Evolutionary conservation across 2,797 vertebrate genomes (phyloP).

Genomic region (Triplophysa bombifrons): DNA sequence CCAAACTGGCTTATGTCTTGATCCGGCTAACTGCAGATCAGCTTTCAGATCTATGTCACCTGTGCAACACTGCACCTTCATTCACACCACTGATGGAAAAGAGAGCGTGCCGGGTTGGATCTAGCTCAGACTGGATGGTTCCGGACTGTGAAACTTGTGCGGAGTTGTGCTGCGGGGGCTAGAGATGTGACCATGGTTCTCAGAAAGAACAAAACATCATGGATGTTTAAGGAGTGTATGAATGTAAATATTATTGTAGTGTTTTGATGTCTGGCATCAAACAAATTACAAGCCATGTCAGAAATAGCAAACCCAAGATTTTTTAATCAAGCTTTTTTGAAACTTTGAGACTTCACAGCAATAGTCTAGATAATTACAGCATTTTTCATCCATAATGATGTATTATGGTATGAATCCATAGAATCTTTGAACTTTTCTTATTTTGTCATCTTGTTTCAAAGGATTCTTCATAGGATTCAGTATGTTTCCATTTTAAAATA

Average conservation of each 20-base stretch:
- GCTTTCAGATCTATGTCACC: constrained; percentile 34
- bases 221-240: neutral
- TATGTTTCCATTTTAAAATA: too few species aligned
- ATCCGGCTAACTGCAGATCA: constrained; percentile 25
- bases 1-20: constrained; percentile 11
- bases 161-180: constrained; percentile 9
- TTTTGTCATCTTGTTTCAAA: too few species aligned
- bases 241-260: too few species aligned
- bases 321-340: too few species aligned
- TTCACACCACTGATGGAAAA: neutral
- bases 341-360: too few species aligned
- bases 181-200: neutral
- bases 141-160: neutral
- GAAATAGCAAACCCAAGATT: too few species aligned
- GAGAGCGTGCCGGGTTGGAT: neutral
- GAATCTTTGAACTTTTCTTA: too few species aligned
- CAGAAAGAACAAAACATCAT: constrained; percentile 1
- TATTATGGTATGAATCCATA: too few species aligned
- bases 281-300: neutral
- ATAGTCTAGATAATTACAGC: too few species aligned
- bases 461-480: too few species aligned
- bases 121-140: neutral
- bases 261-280: too few species aligned
- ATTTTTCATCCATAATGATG: too few species aligned
- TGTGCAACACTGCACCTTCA: constrained; percentile 38